phyloP scores from a whole-genome alignment of 2,888 invertebrate species.

The Nephrocerus scutellatus region DNA sequence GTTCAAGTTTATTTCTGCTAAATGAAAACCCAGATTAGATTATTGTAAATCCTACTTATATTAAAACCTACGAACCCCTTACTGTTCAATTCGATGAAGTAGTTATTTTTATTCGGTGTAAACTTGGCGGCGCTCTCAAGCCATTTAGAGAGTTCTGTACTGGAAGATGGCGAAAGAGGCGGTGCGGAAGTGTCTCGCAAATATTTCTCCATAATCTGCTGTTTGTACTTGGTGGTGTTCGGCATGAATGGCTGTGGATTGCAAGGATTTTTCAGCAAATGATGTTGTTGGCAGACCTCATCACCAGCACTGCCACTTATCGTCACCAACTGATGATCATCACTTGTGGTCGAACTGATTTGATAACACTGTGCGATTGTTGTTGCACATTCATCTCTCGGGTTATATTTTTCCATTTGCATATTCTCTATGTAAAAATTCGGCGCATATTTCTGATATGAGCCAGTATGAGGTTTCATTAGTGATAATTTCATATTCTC shows the following conservation, averaged over 20 bases:
- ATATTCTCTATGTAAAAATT: conserved; percentile 15
- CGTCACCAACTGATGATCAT: conserved; percentile 22
- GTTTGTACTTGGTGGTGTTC: conserved; percentile 51
- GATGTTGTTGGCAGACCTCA: conserved; percentile 9
- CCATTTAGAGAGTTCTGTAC: conserved; percentile 66
- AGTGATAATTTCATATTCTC: conserved; percentile 10
- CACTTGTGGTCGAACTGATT: conserved; percentile 46
- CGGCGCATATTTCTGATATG: conserved; percentile 5
- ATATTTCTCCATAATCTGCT: conserved; percentile 56
- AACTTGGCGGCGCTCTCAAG: conserved; percentile 68
- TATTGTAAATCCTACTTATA: no score
- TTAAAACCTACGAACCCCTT: conserved; percentile 11
- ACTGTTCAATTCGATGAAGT: conserved; percentile 59
- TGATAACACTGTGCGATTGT: conserved; percentile 38
- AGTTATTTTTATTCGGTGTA: conserved; percentile 64
- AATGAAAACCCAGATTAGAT: background rate
- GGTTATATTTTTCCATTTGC: conserved; percentile 18
- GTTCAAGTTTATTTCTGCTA: conserved; percentile 33
- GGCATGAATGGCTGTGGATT: conserved; percentile 22
- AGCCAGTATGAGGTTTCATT: background rate
- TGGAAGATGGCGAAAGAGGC: conserved; percentile 35
- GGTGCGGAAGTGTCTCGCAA: conserved; percentile 43
- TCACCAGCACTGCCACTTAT: conserved; percentile 9
- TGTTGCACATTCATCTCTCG: conserved; percentile 13
- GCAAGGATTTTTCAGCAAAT: conserved; percentile 31